Conservation (phyloP, 2,113 vertebrate species). For the Grus americana region DNA sequence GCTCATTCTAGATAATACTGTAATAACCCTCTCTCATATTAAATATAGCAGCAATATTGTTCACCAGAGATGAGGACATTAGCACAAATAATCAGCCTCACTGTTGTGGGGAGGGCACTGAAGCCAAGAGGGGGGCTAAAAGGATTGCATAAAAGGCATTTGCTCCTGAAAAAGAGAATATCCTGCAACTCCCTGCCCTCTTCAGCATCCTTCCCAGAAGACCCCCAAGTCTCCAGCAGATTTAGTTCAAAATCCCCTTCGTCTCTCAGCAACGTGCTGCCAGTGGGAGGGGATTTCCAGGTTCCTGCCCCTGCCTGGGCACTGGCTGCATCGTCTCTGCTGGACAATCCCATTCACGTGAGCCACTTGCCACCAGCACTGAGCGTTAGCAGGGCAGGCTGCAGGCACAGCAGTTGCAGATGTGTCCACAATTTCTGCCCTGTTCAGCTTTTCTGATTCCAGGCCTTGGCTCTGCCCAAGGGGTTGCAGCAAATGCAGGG, state of each 20-base stretch:
- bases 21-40: conserved; percentile 32
- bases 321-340: background rate
- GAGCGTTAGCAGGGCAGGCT: background rate
- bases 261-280: background rate
- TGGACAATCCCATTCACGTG: fast-evolving
- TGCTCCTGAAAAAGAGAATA: background rate
- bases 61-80: conserved; percentile 38
- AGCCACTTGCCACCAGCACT: background rate
- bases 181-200: background rate
- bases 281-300: background rate
- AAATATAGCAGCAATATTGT: conserved; percentile 25
- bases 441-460: background rate
- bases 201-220: background rate
- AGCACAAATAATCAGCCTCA: background rate
- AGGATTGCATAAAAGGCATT: background rate
- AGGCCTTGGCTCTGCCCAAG: background rate
- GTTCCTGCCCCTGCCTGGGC: background rate
- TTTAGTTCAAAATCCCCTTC: background rate
- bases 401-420: background rate
- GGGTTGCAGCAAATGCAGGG: background rate
- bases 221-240: background rate
- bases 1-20: background rate
- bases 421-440: background rate
- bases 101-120: background rate
- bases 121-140: background rate